Evolutionary conservation across 2,888 invertebrate species (phyloP).

Genomic region (Parelbella ahira): DNA sequence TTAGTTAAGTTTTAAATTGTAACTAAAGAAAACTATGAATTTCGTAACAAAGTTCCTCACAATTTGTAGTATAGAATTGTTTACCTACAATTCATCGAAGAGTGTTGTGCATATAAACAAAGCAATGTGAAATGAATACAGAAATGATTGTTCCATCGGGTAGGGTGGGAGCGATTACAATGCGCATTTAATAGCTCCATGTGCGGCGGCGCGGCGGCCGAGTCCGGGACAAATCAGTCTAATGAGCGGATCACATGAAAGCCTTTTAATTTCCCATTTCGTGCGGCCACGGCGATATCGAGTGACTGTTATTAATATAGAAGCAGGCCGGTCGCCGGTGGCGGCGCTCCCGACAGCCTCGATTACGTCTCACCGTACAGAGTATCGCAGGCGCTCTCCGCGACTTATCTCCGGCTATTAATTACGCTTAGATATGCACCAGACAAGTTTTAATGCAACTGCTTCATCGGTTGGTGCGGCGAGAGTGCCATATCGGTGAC

Average conservation of each 20-base stretch:
- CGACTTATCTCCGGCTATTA: slow-evolving; percentile 75
- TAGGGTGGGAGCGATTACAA: slow-evolving; percentile 61
- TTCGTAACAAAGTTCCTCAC: no score
- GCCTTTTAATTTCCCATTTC: slow-evolving; percentile 79
- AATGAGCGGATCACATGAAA: slow-evolving; percentile 75
- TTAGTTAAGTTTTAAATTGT: no score
- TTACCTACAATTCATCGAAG: no score
- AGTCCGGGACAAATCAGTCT: slow-evolving; percentile 69
- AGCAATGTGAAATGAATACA: slow-evolving; percentile 6
- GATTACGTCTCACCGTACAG: slow-evolving; percentile 56
- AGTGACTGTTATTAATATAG: slow-evolving; percentile 73
- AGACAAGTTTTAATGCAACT: slow-evolving; percentile 79
- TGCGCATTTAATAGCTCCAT: slow-evolving; percentile 67
- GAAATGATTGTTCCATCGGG: slow-evolving; percentile 54
- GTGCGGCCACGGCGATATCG: slow-evolving; percentile 71
- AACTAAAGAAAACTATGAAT: no score
- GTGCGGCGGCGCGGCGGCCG: slow-evolving; percentile 59
- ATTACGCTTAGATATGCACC: slow-evolving; percentile 73
- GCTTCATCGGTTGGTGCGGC: slow-evolving; percentile 73
- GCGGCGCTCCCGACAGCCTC: slow-evolving; percentile 63
- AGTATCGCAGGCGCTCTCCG: slow-evolving; percentile 60
- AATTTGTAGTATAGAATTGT: no score
- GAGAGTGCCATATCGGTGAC: slow-evolving; percentile 71
- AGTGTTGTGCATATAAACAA: no score
- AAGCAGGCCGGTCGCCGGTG: slow-evolving; percentile 55